Evolutionary conservation across 2,888 invertebrate species (phyloP).

Genomic region (Ormyrus thymus): DNA sequence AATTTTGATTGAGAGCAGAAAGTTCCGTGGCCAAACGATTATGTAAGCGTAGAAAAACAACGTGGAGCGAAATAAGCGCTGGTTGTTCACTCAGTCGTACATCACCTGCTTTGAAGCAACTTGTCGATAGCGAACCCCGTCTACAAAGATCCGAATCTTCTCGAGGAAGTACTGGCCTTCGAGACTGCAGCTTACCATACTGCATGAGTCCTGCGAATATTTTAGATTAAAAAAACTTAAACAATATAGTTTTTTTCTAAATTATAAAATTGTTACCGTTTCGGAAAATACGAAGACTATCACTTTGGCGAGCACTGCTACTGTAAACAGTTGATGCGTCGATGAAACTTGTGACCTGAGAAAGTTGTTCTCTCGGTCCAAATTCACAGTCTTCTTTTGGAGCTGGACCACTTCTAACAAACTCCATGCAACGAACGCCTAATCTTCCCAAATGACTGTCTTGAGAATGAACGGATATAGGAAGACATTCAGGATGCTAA

Average conservation of each 20-base stretch:
- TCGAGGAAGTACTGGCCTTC: slow-evolving; percentile 78
- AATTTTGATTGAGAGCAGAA: slow-evolving; percentile 85
- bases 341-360: slow-evolving; percentile 88
- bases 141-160: slow-evolving; percentile 82
- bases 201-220: slow-evolving; percentile 69
- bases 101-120: slow-evolving; percentile 88
- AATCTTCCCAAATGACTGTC: slow-evolving; percentile 85
- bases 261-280: slow-evolving; percentile 77
- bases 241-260: not conserved
- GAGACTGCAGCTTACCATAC: slow-evolving; percentile 81
- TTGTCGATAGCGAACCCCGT: slow-evolving; percentile 83
- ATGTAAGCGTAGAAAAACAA: slow-evolving; percentile 85
- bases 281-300: slow-evolving; percentile 84
- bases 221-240: slow-evolving; percentile 1
- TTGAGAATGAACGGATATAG: slow-evolving; percentile 83
- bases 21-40: slow-evolving; percentile 85
- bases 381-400: slow-evolving; percentile 87
- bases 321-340: slow-evolving; percentile 91
- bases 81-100: slow-evolving; percentile 88
- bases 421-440: slow-evolving; percentile 87
- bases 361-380: slow-evolving; percentile 90
- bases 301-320: slow-evolving; percentile 80
- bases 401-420: slow-evolving; percentile 88
- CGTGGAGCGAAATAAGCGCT: slow-evolving; percentile 85
- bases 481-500: slow-evolving; percentile 90